Evolutionary conservation across 2,113 vertebrate species (phyloP), one percentile per base, ranked within the genome.

Genomic region (Microtus richardsoni): DNA sequence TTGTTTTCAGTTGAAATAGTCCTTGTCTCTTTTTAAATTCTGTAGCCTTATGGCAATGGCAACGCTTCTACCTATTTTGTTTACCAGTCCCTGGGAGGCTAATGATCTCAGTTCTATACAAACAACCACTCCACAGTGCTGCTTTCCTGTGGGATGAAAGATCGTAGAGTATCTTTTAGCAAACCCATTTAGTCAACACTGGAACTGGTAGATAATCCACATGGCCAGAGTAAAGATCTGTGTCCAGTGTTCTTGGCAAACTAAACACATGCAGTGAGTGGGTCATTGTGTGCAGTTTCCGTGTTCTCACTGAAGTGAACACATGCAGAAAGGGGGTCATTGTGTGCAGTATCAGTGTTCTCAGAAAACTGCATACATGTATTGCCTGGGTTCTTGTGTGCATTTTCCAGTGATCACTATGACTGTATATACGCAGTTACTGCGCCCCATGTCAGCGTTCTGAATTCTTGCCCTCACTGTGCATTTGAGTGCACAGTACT

Each of bases 21-120:
- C 95, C n/a, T 58, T 24, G 26, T 22, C 10, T 96, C 28, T 93
- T 85, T 73, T 71, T 64, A 52, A 75, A 75, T 86, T 86, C 47
- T 64, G 36, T 77, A n/a, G 17, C 66, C 39, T n/a, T 68, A 47
- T 68, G 30, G 3, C 17, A 22, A 47, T 68, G 30, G 5, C 17
- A 22, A 5, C 2, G 49, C 39, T 89, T 70, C 41, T 16, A 28
- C 85, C 30, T 82, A 68, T 2, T 30, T 84, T 80, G 33, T 26
- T 5, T 5, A 28, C 85, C 16, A 39, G 33, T 74, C 47, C 60
- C 47, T 33, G 44, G 62, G 28, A 85, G 64, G 77, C 2, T 66
- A 60, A 78, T 47, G 22, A 74, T 21, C 73, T 41, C 26, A 54
- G 30, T 91, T 79, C 33, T 62, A 39, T 86, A 33, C 58, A 91